Base-by-base conservation (phyloP, 2,888 invertebrate species). In the Strigamia crassipes region DNA sequence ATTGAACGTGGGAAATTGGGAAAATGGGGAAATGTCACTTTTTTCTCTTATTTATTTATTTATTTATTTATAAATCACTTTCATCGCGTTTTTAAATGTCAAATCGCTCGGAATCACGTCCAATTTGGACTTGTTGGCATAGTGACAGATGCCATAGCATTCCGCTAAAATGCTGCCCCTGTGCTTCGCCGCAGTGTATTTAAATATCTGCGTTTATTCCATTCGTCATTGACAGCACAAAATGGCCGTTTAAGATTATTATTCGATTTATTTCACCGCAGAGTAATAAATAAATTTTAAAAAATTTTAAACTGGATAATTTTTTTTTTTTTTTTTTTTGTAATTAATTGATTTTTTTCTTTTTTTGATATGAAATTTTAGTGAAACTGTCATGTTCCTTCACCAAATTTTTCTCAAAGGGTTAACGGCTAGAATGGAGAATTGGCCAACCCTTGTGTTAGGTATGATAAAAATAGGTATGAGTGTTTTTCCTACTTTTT, bases 401-500 rank as follows among this genome's bases (percentile, higher is more conserved):
- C 96, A 96, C 88, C 96, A 96, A 90, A 96, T 96, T 86, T 96
- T 96, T 89, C 91, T 96, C 86, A 96, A 96, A 88, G 96, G 96
- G 42, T 91, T 96, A 78, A 95, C 94, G 6, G 95, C 96, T 0
- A 90, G 96, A 83, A 93, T 96, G 91, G 96, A 96, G 88, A 94
- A 93, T 83, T 96, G 96, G 96, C 96, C 96, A 73, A 96, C 96
- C 8, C 90, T 96, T 84, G 96, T 96, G 84, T 90, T 96, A 89
- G 96, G 96, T 95, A 89, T 81, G 81, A 61, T 27, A 21, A 81
- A 81, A n/a, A 81, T 81, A 81, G 81, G 81, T 81, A 81, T 42
- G 80, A 13, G 51, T 51, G 51, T 51, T 51, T 51, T 51, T 51
- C n/a, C 51, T 51, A 51, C n/a, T 51, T 51, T 51, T 51, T 51